Percentiles rank a stretch among this genome's conserved stretches.
Conservation (phyloP, 92 coral and sea anemone genomes). For the Palythoa heliodiscus region DNA sequence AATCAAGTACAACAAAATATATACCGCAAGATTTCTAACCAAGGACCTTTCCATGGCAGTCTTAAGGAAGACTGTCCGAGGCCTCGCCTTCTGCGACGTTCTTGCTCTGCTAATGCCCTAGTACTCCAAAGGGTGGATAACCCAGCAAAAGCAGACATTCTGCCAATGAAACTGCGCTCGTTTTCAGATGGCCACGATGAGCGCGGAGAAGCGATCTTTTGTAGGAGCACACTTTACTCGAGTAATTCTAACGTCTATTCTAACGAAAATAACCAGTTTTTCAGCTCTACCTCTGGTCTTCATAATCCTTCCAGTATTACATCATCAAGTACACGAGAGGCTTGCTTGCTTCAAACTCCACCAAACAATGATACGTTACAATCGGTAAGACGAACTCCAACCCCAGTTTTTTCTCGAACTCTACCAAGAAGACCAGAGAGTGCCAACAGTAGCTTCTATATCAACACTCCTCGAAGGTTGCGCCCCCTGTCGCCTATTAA, state of each 20-base stretch:
- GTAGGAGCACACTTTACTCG: not conserved
- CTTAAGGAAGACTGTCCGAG: not conserved
- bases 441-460: not conserved
- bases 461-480: slow-evolving; percentile 1
- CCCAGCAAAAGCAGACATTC: not conserved
- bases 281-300: not conserved
- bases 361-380: not conserved
- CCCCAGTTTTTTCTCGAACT: slow-evolving; percentile 5
- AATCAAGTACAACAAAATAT: not conserved
- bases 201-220: not conserved
- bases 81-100: slow-evolving; percentile 4
- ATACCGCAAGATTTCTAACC: not conserved
- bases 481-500: slow-evolving; percentile 31
- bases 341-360: not conserved
- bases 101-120: slow-evolving; percentile 4
- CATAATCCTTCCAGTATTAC: not conserved
- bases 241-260: not conserved
- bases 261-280: not conserved
- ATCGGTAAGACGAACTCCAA: slow-evolving; percentile 21
- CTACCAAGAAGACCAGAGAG: not conserved
- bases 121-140: not conserved
- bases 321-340: not conserved
- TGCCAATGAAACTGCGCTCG: not conserved
- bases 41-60: not conserved
- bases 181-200: not conserved